phyloP scores from a whole-genome alignment of 2,888 invertebrate species.

The Leistus spinibarbis region DNA sequence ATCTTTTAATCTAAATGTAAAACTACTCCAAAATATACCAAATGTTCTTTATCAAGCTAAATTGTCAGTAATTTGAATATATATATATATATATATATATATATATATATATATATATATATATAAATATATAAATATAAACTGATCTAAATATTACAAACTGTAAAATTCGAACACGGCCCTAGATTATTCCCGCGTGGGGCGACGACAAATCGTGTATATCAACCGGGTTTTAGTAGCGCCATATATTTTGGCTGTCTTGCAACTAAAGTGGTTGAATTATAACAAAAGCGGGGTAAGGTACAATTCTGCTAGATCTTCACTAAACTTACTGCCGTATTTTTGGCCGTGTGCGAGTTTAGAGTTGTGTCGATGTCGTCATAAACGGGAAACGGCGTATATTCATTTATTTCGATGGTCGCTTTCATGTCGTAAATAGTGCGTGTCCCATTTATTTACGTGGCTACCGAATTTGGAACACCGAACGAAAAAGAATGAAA shows the following conservation, averaged over 20 bases:
- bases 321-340: neutral
- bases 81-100: too few species aligned
- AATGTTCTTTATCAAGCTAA: too few species aligned
- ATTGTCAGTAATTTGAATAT: too few species aligned
- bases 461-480: neutral
- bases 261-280: neutral
- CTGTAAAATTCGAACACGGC: neutral
- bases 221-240: neutral
- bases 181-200: neutral
- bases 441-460: neutral
- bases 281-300: neutral
- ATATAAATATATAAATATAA: too few species aligned
- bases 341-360: neutral
- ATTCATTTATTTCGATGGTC: neutral
- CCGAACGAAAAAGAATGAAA: neutral
- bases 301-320: neutral
- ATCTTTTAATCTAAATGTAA: too few species aligned
- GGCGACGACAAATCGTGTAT: neutral
- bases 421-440: neutral
- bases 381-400: neutral
- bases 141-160: neutral
- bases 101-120: too few species aligned
- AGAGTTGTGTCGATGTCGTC: neutral
- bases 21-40: too few species aligned
- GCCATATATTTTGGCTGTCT: neutral